Conservation (phyloP, 2,888 invertebrate species). For the Panzeria rudis region DNA sequence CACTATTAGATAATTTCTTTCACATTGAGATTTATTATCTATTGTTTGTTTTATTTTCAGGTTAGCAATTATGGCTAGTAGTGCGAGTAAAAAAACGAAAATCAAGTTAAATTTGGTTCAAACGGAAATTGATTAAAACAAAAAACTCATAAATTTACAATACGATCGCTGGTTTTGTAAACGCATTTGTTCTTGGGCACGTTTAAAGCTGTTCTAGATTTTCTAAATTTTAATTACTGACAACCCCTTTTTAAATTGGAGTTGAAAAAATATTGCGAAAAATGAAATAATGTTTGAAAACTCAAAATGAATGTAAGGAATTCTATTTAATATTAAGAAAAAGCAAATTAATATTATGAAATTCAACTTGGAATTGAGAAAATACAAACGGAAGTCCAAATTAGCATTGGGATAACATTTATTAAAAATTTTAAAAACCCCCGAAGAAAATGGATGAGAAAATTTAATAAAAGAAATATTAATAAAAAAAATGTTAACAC, state of each 20-base stretch:
- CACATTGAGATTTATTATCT: constrained; percentile 62
- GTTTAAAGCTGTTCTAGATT: background rate
- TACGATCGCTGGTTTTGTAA: background rate
- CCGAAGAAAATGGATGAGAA: too few relatives aligned
- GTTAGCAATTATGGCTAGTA: constrained; percentile 44
- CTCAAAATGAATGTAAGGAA: too few relatives aligned
- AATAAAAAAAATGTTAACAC: too few relatives aligned
- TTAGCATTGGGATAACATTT: too few relatives aligned
- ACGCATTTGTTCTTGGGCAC: background rate
- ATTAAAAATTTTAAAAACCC: too few relatives aligned
- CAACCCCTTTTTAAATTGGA: too few relatives aligned
- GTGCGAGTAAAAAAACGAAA: constrained; percentile 25
- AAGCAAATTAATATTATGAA: too few relatives aligned
- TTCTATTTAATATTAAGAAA: too few relatives aligned
- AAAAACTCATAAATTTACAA: background rate
- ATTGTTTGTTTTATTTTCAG: constrained; percentile 52
- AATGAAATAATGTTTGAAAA: background rate
- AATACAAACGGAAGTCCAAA: too few relatives aligned
- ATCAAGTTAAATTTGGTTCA: constrained; percentile 38
- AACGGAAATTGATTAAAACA: constrained; percentile 53
- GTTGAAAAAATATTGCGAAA: too few relatives aligned
- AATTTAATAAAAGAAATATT: too few relatives aligned
- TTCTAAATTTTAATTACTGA: background rate
- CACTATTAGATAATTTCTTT: constrained; percentile 66
- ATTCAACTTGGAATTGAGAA: too few relatives aligned